Base-by-base conservation (phyloP, 2,113 vertebrate species). In the Vidua chalybeata region DNA sequence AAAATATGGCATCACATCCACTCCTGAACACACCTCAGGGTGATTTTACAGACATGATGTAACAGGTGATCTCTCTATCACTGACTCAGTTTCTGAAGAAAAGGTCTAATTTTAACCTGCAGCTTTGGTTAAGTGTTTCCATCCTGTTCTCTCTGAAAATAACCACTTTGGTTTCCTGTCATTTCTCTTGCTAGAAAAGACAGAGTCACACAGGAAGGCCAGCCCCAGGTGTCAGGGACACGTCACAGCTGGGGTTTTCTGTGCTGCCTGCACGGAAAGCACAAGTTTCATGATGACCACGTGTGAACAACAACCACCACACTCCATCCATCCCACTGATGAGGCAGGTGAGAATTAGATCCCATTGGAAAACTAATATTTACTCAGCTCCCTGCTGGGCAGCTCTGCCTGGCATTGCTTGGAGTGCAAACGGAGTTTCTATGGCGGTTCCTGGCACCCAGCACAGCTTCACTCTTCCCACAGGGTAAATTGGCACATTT, bases 381-480 rank as follows among this genome's bases (percentile, higher is more conserved):
- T 82, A 37, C 94, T 92, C 46, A 69, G 73, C 10, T 94, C 37
- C 15, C 84, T 76, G 71, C 75, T 66, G 84, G 66, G 48, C 76
- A 28, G 66, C 2, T 11, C 73, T 89, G 86, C 11, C 74, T 75
- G 87, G 52, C 54, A 28, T n/a, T 66, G 79, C n/a, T 18, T 35
- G 21, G 52, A 74, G 37, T 0, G n/a, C 26, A 30, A 24, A 46
- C 1, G 3, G 59, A 41, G 90, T 95, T 96, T 94, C 90, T 35
- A 20, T 55, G 84, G 91, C 55, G 93, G 62, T 46, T 83, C 11
- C 84, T 92, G 90, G 95, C 72, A 76, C 39, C 45, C 6, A 0
- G 56, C 56, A 56, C 96, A 95, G 92, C 85, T 92, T 86, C 73
- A 35, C 3, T 18, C 55, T 90, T 74, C 96, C 93, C 90, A 89